These are phyloP conservation scores for Calephelis perditalis DNA, from an alignment of 2,888 invertebrate species.

Conservation along the genomic window DNA sequence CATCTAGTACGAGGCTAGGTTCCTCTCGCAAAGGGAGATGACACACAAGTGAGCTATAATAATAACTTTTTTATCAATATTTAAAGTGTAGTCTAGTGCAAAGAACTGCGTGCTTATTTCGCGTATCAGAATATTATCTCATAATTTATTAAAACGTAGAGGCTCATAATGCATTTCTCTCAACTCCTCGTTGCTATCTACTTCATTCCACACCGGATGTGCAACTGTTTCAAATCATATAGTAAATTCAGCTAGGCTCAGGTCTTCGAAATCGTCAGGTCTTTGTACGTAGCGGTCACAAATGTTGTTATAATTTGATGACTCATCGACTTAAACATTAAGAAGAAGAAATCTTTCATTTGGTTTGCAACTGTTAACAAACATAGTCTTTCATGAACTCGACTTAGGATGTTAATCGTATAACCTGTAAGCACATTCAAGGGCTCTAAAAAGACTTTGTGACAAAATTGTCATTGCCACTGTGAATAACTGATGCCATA, in stretches of 20 bases:
- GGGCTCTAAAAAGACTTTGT: conserved; percentile 35
- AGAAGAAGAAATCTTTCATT: conserved; percentile 36
- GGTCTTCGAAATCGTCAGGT: background rate
- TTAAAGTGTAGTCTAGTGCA: conserved; percentile 33
- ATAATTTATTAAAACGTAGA: conserved; percentile 28
- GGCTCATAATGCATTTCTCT: too few species aligned
- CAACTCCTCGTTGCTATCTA: conserved; percentile 12
- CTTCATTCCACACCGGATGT: background rate
- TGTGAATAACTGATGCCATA: conserved; percentile 33
- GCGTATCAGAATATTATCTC: conserved; percentile 33
- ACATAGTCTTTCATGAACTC: conserved; percentile 32
- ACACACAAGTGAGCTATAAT: conserved; percentile 33
- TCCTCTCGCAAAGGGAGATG: conserved; percentile 35
- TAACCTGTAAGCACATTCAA: conserved; percentile 34
- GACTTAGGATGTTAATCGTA: conserved; percentile 36
- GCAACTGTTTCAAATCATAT: background rate
- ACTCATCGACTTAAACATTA: conserved; percentile 23
- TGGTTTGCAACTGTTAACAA: conserved; percentile 37
- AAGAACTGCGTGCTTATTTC: conserved; percentile 36
- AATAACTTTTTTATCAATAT: conserved; percentile 32
- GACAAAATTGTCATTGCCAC: conserved; percentile 34
- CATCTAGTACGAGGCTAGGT: conserved; percentile 25
- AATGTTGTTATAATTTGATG: background rate
- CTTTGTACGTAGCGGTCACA: background rate
- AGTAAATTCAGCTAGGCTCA: background rate